A percentile compares a stretch with the other conserved stretches of the same genome.
phyloP scores from a whole-genome alignment of 2,797 vertebrate genomes.

The Gymnocypris eckloni region DNA sequence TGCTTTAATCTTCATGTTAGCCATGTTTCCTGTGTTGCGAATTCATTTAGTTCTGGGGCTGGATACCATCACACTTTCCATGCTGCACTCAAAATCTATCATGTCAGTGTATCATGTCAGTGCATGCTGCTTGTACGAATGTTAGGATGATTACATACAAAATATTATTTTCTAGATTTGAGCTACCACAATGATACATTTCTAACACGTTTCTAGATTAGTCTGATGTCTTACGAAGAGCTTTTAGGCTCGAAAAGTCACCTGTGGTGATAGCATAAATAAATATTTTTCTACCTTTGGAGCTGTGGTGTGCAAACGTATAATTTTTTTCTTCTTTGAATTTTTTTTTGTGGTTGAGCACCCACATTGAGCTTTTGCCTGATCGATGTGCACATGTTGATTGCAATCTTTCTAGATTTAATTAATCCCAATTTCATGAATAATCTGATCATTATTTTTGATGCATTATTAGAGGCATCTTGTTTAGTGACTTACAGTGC shows the following conservation, averaged over 20 bases:
- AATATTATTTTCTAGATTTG: neutral
- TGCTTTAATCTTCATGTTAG: slow-evolving; percentile 45
- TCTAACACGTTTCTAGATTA: no score
- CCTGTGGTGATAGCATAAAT: no score
- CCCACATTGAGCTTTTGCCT: no score
- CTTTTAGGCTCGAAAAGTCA: no score
- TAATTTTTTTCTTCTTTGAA: no score
- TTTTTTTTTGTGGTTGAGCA: no score
- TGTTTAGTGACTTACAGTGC: neutral
- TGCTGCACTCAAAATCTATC: neutral
- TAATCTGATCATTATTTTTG: neutral
- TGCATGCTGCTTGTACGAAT: neutral
- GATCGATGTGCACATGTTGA: no score
- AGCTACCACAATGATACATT: no score
- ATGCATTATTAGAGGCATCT: neutral
- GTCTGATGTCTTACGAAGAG: no score
- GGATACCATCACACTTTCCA: slow-evolving; percentile 26
- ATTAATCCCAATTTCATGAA: neutral
- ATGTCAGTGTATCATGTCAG: neutral
- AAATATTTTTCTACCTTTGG: no score
- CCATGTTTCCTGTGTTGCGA: slow-evolving; percentile 39
- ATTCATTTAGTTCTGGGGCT: slow-evolving; percentile 25
- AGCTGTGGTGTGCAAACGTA: no score
- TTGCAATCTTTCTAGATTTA: neutral
- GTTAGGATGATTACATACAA: neutral